Percentiles rank a stretch among this genome's conserved stretches.
These are phyloP conservation scores for Oreortyx pictus DNA, from an alignment of 2,797 vertebrate genomes.

Conservation along the genomic window DNA sequence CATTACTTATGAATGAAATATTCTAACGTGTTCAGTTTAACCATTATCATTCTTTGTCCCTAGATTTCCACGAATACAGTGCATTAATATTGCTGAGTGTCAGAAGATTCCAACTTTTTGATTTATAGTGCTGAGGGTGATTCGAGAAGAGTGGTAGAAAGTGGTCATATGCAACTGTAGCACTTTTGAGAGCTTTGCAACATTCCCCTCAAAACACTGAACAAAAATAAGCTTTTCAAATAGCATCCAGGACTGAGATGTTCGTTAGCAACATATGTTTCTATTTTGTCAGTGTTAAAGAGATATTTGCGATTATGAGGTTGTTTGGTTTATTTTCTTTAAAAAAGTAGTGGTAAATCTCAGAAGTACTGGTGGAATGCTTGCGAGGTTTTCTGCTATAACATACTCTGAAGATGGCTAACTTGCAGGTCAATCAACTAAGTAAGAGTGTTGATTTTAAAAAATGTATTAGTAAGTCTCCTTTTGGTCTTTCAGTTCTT, in stretches of 20 bases:
- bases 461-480: not conserved
- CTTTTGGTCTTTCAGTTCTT: not conserved
- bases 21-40: not conserved
- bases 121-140: not conserved
- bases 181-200: not conserved
- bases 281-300: not conserved
- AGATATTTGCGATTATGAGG: not conserved
- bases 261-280: not conserved
- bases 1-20: constrained; percentile 1
- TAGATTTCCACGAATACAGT: not conserved
- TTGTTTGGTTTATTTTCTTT: not conserved
- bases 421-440: not conserved
- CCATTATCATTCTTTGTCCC: not conserved
- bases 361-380: not conserved
- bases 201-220: not conserved
- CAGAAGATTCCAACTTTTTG: not conserved
- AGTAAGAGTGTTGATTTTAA: not conserved
- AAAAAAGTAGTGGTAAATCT: not conserved
- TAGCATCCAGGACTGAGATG: not conserved
- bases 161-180: not conserved
- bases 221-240: not conserved
- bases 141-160: not conserved
- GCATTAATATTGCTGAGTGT: not conserved
- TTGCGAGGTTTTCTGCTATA: not conserved
- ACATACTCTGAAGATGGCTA: not conserved